These are phyloP conservation scores for Bufo bufo DNA, from an alignment of 2,113 vertebrate species.

Conservation along the genomic window DNA sequence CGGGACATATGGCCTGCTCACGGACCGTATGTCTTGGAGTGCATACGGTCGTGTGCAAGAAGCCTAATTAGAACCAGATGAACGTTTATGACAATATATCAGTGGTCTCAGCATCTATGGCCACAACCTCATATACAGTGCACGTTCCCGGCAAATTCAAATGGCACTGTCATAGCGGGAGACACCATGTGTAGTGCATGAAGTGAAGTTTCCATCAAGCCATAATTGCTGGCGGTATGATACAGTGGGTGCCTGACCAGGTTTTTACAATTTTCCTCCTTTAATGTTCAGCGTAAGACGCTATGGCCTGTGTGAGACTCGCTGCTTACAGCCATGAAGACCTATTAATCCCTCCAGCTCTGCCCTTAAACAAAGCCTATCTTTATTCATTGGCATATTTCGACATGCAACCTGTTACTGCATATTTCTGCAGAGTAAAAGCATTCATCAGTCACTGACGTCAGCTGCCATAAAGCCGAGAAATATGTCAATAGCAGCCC, in stretches of 20 bases:
- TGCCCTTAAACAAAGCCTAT: constrained; percentile 4
- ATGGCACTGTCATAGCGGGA: no score
- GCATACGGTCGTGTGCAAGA: no score
- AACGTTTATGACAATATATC: no score
- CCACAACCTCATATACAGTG: no score
- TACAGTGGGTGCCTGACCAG: no score
- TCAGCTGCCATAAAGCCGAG: constrained; percentile 52
- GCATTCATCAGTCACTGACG: neutral
- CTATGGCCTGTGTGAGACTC: neutral
- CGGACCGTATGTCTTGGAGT: no score
- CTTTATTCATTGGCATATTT: constrained; percentile 5
- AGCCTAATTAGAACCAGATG: no score
- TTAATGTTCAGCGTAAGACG: neutral
- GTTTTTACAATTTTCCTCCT: neutral
- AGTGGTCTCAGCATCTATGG: no score
- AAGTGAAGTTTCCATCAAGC: neutral
- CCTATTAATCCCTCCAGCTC: constrained; percentile 17
- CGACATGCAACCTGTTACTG: constrained; percentile 50
- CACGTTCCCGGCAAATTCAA: no score
- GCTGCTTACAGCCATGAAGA: constrained; percentile 20
- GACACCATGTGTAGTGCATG: no score
- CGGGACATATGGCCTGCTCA: no score
- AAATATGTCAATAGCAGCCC: constrained; percentile 41
- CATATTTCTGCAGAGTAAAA: neutral
- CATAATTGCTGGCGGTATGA: neutral